These are phyloP conservation scores for Rutpela maculata DNA, from an alignment of 2,888 invertebrate species.

Conservation along the genomic window DNA sequence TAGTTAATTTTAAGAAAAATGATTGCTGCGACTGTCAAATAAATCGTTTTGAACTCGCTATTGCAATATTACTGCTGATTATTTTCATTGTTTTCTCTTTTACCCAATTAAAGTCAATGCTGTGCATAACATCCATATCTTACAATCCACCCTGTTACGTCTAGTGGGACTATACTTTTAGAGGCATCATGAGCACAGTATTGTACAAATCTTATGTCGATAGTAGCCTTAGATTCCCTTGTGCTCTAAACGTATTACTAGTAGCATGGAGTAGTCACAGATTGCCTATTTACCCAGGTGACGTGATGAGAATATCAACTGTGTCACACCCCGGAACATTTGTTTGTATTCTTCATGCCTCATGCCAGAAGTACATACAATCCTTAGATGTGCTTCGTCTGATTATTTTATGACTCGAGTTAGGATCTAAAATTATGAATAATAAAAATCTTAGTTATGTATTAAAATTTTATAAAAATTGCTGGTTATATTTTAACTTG, in stretches of 20 bases:
- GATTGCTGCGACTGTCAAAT: too few relatives aligned
- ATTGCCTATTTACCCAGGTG: conserved; percentile 65
- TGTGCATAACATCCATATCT: too few relatives aligned
- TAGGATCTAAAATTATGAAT: background rate
- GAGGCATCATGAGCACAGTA: conserved; percentile 50
- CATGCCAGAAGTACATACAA: conserved; percentile 13
- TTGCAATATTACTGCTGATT: too few relatives aligned
- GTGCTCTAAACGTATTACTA: conserved; percentile 56
- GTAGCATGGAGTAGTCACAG: conserved; percentile 61
- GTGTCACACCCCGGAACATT: conserved; percentile 46
- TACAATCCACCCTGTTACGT: background rate
- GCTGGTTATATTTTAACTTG: background rate
- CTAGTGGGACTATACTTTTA: conserved; percentile 27
- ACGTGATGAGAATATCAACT: conserved; percentile 63
- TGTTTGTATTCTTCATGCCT: conserved; percentile 41
- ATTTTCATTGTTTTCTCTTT: too few relatives aligned
- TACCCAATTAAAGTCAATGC: too few relatives aligned
- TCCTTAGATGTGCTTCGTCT: conserved; percentile 13
- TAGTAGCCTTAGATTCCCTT: conserved; percentile 48
- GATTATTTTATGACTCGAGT: conserved; percentile 23
- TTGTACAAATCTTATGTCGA: conserved; percentile 53
- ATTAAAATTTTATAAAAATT: conserved; percentile 3
- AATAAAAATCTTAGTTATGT: background rate
- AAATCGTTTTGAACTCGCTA: too few relatives aligned
- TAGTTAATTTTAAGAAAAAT: too few relatives aligned